phyloP scores from a whole-genome alignment of 2,888 invertebrate genomes.

The Ptychoptera albimana region DNA sequence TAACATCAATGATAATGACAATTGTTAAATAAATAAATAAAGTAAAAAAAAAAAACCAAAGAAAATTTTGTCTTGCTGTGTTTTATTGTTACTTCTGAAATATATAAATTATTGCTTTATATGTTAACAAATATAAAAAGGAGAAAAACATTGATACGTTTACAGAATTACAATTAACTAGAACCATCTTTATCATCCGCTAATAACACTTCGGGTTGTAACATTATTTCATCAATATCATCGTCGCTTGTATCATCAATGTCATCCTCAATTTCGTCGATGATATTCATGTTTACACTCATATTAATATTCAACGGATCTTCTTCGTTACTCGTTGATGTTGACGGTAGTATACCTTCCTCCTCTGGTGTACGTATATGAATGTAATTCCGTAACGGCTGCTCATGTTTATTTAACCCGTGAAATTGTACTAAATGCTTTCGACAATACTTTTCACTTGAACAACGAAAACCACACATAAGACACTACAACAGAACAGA shows the following conservation, averaged over 20 bases:
- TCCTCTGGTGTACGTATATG: neutral
- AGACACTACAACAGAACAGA: neutral
- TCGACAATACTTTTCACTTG: neutral
- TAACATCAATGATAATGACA: neutral
- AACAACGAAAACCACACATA: neutral
- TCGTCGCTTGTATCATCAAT: neutral
- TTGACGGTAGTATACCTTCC: neutral
- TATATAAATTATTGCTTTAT: no score
- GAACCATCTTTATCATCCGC: neutral
- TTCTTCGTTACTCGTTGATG: neutral
- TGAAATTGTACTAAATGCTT: neutral
- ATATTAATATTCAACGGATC: neutral
- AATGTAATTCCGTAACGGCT: neutral
- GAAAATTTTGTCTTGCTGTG: no score
- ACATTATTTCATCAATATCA: neutral
- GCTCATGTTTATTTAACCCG: neutral
- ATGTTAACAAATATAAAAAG: no score
- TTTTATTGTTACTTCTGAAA: no score
- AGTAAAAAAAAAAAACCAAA: no score
- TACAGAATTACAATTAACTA: no score
- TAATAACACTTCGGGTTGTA: neutral
- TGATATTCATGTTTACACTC: neutral
- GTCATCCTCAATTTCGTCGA: neutral
- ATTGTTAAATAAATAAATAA: neutral
- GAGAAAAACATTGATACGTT: no score